Conservation (phyloP, 2,888 invertebrate genomes). For the Tridacna gigas region DNA sequence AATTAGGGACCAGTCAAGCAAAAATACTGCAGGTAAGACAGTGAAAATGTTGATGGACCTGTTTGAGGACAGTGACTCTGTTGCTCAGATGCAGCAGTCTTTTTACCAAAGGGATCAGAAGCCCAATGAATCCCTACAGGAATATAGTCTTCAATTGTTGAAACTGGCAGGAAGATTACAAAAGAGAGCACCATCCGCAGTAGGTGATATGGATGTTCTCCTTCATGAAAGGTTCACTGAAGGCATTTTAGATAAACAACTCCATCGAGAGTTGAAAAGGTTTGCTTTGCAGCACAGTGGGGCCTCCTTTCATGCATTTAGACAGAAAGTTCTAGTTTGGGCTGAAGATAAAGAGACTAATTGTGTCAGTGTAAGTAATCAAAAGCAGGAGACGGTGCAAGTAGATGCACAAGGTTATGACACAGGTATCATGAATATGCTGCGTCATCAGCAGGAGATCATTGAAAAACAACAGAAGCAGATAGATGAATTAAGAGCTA, state of each 20-base stretch:
- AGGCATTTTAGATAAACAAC: conserved; percentile 4
- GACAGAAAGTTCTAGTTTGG: no score
- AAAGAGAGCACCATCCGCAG: neutral
- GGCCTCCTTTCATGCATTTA: neutral
- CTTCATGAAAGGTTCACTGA: neutral
- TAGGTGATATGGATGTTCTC: neutral
- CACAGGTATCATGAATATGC: no score
- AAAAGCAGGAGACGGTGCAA: no score
- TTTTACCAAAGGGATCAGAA: conserved; percentile 8
- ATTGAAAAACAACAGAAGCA: no score
- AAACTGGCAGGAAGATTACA: neutral
- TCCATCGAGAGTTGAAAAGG: neutral
- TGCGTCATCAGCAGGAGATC: neutral
- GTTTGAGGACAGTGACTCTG: neutral
- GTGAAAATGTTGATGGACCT: neutral
- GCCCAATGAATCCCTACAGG: neutral
- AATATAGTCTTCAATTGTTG: neutral
- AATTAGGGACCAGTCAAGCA: neutral
- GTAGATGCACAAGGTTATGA: no score
- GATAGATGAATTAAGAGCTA: no score
- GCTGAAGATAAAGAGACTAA: no score
- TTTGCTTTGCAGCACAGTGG: conserved; percentile 7
- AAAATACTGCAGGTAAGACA: neutral
- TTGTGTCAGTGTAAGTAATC: no score
- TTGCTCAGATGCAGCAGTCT: neutral